Evolutionary conservation across 2,797 vertebrate species (phyloP).

Genomic region (Enteromius trimaculatus): DNA sequence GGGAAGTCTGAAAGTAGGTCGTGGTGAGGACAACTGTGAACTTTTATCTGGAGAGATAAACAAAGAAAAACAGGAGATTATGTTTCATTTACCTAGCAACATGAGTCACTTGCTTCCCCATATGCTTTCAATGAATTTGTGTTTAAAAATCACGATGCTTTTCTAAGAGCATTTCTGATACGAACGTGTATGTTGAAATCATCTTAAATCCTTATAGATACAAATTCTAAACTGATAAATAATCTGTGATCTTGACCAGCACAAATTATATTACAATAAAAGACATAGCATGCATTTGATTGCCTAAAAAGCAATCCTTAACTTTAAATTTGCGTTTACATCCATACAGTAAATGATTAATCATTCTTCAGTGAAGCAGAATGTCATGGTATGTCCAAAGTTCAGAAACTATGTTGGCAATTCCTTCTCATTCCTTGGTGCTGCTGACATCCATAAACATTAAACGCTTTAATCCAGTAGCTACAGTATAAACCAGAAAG

Average conservation of each 20-base stretch:
- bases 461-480: slow-evolving; percentile 54
- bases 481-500: slow-evolving; percentile 21
- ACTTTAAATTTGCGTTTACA: slow-evolving; percentile 31
- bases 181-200: not conserved
- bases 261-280: slow-evolving; percentile 9
- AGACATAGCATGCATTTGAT: not conserved
- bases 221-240: slow-evolving; percentile 13
- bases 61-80: not conserved
- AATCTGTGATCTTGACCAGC: not conserved
- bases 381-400: slow-evolving; percentile 60
- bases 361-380: slow-evolving; percentile 33
- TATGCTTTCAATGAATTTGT: not conserved
- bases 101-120: not conserved
- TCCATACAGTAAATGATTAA: slow-evolving; percentile 63
- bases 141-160: slow-evolving; percentile 1
- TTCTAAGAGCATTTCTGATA: not conserved
- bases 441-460: slow-evolving; percentile 56
- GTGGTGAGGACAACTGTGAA: slow-evolving; percentile 34
- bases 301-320: slow-evolving; percentile 4
- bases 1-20: slow-evolving; percentile 49
- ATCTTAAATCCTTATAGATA: not conserved
- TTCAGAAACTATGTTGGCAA: slow-evolving; percentile 64
- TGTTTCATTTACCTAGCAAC: not conserved
- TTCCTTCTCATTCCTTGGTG: slow-evolving; percentile 52
- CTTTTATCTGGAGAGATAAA: slow-evolving; percentile 60